These are phyloP conservation scores for Prionailurus viverrinus DNA, from an alignment of 2,113 vertebrate species.

Conservation along the genomic window DNA sequence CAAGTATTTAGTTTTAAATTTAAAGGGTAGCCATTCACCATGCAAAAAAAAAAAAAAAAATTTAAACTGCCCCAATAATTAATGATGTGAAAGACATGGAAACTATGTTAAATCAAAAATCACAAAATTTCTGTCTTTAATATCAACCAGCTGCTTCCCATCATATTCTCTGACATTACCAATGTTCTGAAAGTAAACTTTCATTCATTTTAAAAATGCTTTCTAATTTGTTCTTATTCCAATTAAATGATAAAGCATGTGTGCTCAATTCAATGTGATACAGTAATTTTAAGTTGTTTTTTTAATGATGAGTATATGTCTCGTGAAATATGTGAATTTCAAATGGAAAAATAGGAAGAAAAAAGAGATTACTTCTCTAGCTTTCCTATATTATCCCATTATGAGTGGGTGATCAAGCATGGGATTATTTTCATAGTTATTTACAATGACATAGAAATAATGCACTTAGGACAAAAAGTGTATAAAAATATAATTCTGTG, in stretches of 20 bases:
- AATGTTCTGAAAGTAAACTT: constrained; percentile 30
- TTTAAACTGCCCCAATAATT: constrained; percentile 41
- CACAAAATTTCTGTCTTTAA: not conserved
- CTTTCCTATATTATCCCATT: not conserved
- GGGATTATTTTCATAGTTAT: not conserved
- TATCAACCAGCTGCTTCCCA: not conserved
- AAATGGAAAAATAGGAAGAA: not conserved
- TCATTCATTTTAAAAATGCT: constrained; percentile 43
- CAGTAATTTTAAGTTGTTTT: not conserved
- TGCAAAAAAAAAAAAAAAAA: not conserved
- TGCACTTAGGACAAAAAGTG: not conserved
- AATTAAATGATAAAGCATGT: constrained; percentile 56
- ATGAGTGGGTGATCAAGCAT: not conserved
- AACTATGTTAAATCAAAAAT: constrained; percentile 60
- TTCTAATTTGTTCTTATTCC: constrained; percentile 38
- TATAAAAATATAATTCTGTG: not conserved
- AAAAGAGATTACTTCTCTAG: not conserved
- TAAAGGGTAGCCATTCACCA: constrained; percentile 46
- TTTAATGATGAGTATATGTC: not conserved
- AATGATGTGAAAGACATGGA: constrained; percentile 55
- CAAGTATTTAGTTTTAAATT: constrained; percentile 57
- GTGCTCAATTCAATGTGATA: not conserved
- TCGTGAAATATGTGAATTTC: not conserved
- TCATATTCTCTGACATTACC: constrained; percentile 6
- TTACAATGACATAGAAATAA: not conserved